phyloP scores from a whole-genome alignment of 2,113 vertebrate genomes.

The Ceyx cyanopectus region DNA sequence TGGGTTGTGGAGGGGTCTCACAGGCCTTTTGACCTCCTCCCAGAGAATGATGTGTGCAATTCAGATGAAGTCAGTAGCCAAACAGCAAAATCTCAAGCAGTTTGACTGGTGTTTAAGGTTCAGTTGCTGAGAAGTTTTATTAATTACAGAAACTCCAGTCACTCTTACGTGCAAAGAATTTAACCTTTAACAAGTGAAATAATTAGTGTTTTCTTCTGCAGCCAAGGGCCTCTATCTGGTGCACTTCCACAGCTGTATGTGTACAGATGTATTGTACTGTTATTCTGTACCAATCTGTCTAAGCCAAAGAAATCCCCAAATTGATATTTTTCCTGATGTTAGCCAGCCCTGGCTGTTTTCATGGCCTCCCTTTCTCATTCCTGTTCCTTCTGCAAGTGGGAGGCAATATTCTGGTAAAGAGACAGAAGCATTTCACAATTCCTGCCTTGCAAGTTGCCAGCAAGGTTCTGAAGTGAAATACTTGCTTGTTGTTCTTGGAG shows the following conservation, averaged over 20 bases:
- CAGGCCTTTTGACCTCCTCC: background rate
- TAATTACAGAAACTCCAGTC: background rate
- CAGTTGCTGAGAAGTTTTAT: background rate
- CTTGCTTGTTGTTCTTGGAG: conserved; percentile 20
- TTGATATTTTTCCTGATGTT: background rate
- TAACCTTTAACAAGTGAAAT: background rate
- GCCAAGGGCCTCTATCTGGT: background rate
- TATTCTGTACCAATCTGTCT: background rate
- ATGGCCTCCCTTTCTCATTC: background rate
- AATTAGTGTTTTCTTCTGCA: background rate
- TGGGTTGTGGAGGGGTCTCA: fast-evolving
- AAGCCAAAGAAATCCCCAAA: background rate
- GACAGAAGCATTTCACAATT: background rate
- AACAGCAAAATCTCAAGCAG: background rate
- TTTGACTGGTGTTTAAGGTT: background rate
- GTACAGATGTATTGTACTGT: background rate
- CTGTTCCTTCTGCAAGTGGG: background rate
- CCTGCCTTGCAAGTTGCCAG: background rate
- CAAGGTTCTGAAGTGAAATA: background rate
- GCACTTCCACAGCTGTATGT: background rate
- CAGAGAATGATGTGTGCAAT: background rate
- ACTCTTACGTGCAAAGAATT: background rate
- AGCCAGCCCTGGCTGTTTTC: background rate
- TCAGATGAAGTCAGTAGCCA: background rate
- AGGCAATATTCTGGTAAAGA: background rate